Conservation (phyloP, 2,113 vertebrate genomes). For the Regulus satrapa region DNA sequence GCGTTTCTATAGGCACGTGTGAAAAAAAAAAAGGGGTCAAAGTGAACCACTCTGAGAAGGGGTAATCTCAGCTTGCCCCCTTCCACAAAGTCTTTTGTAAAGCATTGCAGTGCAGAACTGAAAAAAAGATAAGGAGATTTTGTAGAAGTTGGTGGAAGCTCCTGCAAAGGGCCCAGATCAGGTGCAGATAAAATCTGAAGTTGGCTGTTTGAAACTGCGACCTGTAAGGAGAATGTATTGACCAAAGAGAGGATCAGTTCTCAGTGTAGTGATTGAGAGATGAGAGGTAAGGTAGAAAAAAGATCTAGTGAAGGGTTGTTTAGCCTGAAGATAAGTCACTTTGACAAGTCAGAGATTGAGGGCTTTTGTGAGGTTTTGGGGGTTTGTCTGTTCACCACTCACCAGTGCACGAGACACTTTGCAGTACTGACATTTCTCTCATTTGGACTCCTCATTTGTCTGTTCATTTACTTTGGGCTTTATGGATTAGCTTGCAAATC, state of each 20-base stretch:
- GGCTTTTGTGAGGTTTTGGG: neutral
- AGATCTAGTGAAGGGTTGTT: neutral
- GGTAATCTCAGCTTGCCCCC: neutral
- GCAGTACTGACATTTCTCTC: neutral
- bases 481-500: neutral
- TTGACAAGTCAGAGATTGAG: neutral
- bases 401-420: accelerated
- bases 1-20: accelerated
- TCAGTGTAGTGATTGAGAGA: neutral
- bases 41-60: neutral
- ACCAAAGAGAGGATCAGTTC: neutral
- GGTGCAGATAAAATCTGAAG: neutral
- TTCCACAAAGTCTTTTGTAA: neutral
- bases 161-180: neutral
- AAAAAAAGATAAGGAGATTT: neutral
- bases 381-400: neutral
- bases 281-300: neutral
- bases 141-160: neutral
- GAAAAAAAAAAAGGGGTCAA: neutral
- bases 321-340: neutral
- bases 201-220: neutral
- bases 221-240: neutral
- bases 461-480: slow-evolving; percentile 10
- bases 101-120: neutral
- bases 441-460: neutral